Base-by-base conservation (phyloP, 2,113 vertebrate species). In the Xyliphius kryptos region DNA sequence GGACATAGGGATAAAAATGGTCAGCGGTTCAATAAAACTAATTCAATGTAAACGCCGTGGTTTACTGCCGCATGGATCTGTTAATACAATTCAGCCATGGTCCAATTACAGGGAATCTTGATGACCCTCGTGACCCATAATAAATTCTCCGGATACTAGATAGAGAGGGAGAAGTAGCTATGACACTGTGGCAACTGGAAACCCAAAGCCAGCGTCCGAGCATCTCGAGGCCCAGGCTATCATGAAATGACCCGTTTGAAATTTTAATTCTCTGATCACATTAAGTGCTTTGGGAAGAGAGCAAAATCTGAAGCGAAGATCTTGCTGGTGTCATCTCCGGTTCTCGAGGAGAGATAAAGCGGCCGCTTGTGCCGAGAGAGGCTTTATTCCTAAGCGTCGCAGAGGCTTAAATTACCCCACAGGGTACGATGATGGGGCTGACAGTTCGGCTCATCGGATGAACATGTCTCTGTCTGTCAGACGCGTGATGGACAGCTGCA, bases 1-100 rank as follows among this genome's bases (percentile, higher is more conserved):
- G 88, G 86, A 43, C 88, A 89, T 87, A 85, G 86, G 86, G 88
- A 91, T 88, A 87, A 91, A 93, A 92, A 70, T 82, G 87, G n/a
- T 83, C 81, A 77, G 76, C 75, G 51, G 87, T 82, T 95, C 91
- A 89, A 91, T 92, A 90, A 90, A 93, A 90, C 86, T 89, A 91
- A 93, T 93, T 91, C 91, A 92, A 92, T 89, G 82, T 89, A 91
- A 92, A 94, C 85, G 88, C 83, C 82, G 85, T 88, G 84, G 87
- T 94, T 93, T 91, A 90, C 86, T 86, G 83, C 83, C 71, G 49
- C 86, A 88, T 85, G 74, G 88, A 90, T 87, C 88, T 87, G 83
- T 85, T 91, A 81, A 85, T 88, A 88, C 87, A 89, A 90, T 94
- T 90, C 87, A 89, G 81, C 77, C 66, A 76, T 81, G 86, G 86